Conservation (phyloP, 2,888 invertebrate species). For the Eristalinus sepulchralis region DNA sequence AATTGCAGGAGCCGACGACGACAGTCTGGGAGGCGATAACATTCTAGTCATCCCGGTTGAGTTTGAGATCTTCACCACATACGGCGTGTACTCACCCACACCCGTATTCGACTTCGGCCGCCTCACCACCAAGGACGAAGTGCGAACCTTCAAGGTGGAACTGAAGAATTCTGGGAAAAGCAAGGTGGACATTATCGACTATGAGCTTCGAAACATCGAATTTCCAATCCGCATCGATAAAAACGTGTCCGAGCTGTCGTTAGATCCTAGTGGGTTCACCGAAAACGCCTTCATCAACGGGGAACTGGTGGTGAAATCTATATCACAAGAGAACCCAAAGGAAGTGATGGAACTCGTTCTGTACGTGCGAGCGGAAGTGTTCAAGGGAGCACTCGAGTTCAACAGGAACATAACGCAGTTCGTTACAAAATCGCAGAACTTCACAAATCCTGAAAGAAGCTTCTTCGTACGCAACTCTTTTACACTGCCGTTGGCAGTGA, state of each 20-base stretch:
- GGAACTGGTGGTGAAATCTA: conserved; percentile 73
- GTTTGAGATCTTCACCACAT: conserved; percentile 87
- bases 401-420: conserved; percentile 77
- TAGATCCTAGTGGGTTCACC: conserved; percentile 76
- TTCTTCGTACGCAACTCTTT: conserved; percentile 87
- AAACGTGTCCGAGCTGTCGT: conserved; percentile 75
- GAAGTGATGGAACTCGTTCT: conserved; percentile 73
- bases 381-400: conserved; percentile 76
- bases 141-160: conserved; percentile 82
- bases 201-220: conserved; percentile 68
- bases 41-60: conserved; percentile 90
- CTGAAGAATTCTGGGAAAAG: conserved; percentile 75
- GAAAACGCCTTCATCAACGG: conserved; percentile 75
- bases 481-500: conserved; percentile 87
- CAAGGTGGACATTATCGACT: conserved; percentile 70
- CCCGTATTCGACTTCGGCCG: conserved; percentile 91
- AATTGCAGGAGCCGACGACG: conserved; percentile 75
- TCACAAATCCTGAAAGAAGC: conserved; percentile 80
- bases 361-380: conserved; percentile 78
- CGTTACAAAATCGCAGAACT: conserved; percentile 74
- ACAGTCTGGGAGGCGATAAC: conserved; percentile 73
- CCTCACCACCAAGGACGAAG: conserved; percentile 86
- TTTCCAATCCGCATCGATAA: conserved; percentile 72
- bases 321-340: conserved; percentile 52
- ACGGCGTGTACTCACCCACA: conserved; percentile 90